Evolutionary conservation across 2,888 invertebrate species (phyloP), one percentile per base, ranked within the genome.

Genomic region (Miltochrista miniata): DNA sequence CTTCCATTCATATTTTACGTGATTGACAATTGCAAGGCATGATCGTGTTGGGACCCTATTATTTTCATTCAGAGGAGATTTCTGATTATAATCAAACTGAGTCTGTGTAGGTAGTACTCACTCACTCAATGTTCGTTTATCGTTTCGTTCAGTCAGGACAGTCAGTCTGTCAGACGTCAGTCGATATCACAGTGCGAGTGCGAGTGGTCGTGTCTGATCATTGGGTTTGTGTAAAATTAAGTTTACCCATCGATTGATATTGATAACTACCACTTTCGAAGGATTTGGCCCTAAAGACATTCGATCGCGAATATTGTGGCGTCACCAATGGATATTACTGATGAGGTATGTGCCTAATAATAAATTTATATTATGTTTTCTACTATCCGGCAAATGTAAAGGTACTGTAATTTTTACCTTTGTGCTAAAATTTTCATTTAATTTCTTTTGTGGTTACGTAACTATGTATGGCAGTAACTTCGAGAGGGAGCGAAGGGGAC

Each of bases 401-500:
- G 15, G n/a, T n/a, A 35, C 14, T 9, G 11, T 38, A 46, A 48
- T 51, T 53, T 42, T 54, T 42, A 48, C 33, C 44, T 40, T 13
- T 46, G n/a, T 46, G 40, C 48, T 50, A 60, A 59, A 59, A 57
- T 63, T 54, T 62, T 61, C 42, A 54, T 49, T 54, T 48, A 54
- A 61, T 54, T 57, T 48, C 56, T 48, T 61, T 55, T 48, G 14
- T 37, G 29, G 48, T 74, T 78, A 73, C 63, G 67, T 71, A 75
- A 74, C 73, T 63, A 49, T 54, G 18, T 31, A 46, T 56, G 54
- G 38, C 53, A 36, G 54, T 56, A 58, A 60, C 53, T 57, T 65
- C 59, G 44, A 52, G 60, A 38, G 46, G 46, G 48, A 54, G 58
- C 46, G 42, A 55, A 47, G 57, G 56, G 47, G 45, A 38, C 30